Base-by-base conservation (phyloP, 2,797 vertebrate species). In the Rousettus madagascariensis region DNA sequence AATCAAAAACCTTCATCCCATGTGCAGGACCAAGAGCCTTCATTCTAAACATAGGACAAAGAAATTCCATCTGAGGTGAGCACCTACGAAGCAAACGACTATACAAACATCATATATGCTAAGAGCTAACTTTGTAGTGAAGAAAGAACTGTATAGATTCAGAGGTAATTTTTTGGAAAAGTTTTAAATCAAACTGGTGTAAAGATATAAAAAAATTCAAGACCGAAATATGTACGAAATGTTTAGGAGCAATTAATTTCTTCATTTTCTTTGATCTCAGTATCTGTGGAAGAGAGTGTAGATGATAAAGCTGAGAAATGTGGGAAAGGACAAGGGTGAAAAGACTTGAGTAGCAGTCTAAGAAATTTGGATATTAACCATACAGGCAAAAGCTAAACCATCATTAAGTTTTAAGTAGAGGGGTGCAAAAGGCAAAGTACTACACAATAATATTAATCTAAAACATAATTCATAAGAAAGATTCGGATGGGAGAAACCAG, bases 401-500 rank as follows among this genome's bases (percentile, higher is more conserved):
- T 0, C 30, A 9, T 57, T 63, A 57, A 85, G 43, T 87, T 90
- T 74, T 87, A 63, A 57, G 26, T 43, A n/a, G 8, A 55, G 41
- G 9, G 13, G 0, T 74, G 66, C 94, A 63, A 57, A 86, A 86
- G 26, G 41, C 46, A 93, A 86, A 79, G 17, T 69, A 41, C 79
- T 51, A 43, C 57, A 33, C 7, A 65, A 51, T 12, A 63, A 91
- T 63, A 51, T 88, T 92, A 88, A 66, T 77, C 43, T 53, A 59
- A 93, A 85, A 51, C 33, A 86, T 74, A 95, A 86, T 93, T 90
- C 86, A 15, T 78, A 65, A 28, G 24, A 86, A 55, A 86, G 6
- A 91, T 51, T 84, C 36, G 86, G 93, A 49, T n/a, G 30, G 38
- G 26, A 89, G n/a, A 91, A 69, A n/a, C 4, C 11, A 86, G 30